Evolutionary conservation across 2,888 invertebrate species (phyloP).

Genomic region (Drosophila nigricruria): DNA sequence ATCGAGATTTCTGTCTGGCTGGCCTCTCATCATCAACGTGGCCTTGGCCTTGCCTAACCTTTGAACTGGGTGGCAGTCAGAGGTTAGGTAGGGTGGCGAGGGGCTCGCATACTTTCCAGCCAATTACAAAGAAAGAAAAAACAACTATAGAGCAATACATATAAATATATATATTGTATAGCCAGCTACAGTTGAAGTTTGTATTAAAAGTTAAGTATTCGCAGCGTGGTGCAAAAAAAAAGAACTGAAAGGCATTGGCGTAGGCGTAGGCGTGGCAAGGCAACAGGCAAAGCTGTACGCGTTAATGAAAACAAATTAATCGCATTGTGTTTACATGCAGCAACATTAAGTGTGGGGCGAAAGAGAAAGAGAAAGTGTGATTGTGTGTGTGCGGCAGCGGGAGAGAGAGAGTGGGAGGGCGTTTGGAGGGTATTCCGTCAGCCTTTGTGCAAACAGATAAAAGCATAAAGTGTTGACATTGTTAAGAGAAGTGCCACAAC

Average conservation of each 20-base stretch:
- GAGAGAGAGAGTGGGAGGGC: background rate
- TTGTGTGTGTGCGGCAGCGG: background rate
- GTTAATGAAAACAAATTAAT: conserved; percentile 77
- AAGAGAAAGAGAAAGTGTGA: background rate
- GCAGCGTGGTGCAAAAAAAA: conserved; percentile 12
- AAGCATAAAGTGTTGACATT: conserved; percentile 74
- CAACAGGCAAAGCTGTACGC: conserved; percentile 34
- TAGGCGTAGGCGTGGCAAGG: background rate
- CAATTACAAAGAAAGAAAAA: conserved; percentile 37
- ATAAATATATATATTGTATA: conserved; percentile 6
- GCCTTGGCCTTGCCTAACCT: conserved; percentile 64
- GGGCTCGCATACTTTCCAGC: background rate
- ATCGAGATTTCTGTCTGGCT: conserved; percentile 33
- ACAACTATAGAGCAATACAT: background rate
- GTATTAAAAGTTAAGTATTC: conserved; percentile 65
- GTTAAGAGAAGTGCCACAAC: conserved; percentile 63
- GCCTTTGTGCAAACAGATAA: conserved; percentile 73
- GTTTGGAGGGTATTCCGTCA: background rate
- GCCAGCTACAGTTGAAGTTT: conserved; percentile 40
- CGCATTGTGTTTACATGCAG: conserved; percentile 64
- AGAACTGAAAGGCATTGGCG: background rate
- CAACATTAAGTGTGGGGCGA: background rate
- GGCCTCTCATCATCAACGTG: conserved; percentile 14
- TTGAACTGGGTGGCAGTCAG: conserved; percentile 48
- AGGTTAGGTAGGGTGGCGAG: background rate